Evolutionary conservation across 2,113 vertebrate genomes (phyloP).

Genomic region (Heteronetta atricapilla): DNA sequence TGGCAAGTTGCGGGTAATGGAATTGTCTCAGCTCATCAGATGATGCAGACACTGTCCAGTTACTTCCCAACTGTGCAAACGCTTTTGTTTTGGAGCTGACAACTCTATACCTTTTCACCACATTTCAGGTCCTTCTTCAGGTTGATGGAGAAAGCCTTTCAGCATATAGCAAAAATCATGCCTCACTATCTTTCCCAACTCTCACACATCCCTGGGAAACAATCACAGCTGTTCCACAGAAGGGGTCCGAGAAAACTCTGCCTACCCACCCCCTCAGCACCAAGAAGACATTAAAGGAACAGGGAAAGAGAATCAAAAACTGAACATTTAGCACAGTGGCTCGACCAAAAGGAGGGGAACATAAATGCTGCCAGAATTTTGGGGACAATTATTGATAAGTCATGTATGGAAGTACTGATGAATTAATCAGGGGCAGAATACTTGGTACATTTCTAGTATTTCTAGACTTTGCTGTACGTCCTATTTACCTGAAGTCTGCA

Average conservation of each 20-base stretch:
- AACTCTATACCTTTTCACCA: constrained; percentile 59
- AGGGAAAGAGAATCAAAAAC: neutral
- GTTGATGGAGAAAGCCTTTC: constrained; percentile 46
- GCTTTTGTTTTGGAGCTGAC: constrained; percentile 10
- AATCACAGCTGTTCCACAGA: constrained; percentile 56
- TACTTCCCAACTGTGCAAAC: neutral
- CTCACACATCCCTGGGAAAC: neutral
- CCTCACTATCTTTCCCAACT: neutral
- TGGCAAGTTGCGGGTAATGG: neutral
- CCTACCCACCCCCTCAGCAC: neutral
- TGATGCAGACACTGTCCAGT: constrained; percentile 18
- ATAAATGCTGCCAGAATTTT: neutral
- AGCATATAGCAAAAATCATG: neutral
- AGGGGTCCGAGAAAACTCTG: neutral
- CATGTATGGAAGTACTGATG: neutral
- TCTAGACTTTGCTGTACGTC: neutral
- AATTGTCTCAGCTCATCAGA: constrained; percentile 49
- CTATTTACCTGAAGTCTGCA: neutral
- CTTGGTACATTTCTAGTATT: neutral
- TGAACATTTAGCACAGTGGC: neutral
- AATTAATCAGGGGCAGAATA: neutral
- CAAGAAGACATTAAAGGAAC: constrained; percentile 3
- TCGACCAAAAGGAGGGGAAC: neutral
- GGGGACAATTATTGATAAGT: neutral
- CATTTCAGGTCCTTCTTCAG: constrained; percentile 30